Evolutionary conservation across 2,888 invertebrate species (phyloP).

Genomic region (Drosophila emarginata): DNA sequence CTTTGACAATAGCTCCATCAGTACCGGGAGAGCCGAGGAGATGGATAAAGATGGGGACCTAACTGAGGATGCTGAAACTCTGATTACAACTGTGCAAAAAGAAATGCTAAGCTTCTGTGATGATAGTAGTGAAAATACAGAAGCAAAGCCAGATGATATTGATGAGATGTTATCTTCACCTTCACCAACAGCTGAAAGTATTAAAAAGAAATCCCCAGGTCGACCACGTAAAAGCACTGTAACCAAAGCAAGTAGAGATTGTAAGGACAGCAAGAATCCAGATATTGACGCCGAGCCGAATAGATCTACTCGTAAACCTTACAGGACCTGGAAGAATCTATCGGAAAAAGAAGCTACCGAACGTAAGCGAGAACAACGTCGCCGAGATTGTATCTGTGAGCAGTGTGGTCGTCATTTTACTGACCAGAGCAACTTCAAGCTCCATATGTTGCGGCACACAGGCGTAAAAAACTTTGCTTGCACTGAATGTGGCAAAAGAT

Average conservation of each 20-base stretch:
- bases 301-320: conserved; percentile 15
- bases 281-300: not conserved
- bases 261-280: not conserved
- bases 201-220: not conserved
- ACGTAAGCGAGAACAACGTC: conserved; percentile 53
- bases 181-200: not conserved
- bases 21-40: not conserved
- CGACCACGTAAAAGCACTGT: not conserved
- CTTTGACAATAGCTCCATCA: not conserved
- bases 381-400: conserved; percentile 57
- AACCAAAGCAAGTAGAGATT: not conserved
- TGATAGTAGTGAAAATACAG: conserved; percentile 26
- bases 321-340: conserved; percentile 58
- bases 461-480: conserved; percentile 59
- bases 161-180: not conserved
- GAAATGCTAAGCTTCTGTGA: conserved; percentile 33
- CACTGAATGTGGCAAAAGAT: conserved; percentile 40
- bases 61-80: conserved; percentile 20
- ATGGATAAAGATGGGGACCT: not conserved
- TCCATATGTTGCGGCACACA: conserved; percentile 60
- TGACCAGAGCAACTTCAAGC: conserved; percentile 65
- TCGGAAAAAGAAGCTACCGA: conserved; percentile 52
- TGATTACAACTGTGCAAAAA: conserved; percentile 24
- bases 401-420: conserved; percentile 63
- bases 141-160: conserved; percentile 2